Percentiles rank a stretch among this genome's conserved stretches.
Conservation (phyloP, 2,888 invertebrate species). For the Acrobasis suavella region DNA sequence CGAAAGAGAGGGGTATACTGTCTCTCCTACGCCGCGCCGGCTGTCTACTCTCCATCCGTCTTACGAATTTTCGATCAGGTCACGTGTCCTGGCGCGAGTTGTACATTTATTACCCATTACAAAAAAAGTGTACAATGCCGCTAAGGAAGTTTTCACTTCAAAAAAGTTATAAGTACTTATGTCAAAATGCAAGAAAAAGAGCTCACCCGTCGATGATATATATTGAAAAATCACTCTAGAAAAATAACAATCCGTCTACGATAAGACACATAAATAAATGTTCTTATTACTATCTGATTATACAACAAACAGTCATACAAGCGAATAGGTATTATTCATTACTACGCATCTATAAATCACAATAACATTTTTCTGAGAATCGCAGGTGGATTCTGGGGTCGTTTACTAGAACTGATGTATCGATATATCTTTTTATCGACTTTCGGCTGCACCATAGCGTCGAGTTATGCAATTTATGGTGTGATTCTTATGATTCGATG, state of each 20-base stretch:
- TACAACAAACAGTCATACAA: constrained; percentile 5
- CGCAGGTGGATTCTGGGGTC: neutral
- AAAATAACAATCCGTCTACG: neutral
- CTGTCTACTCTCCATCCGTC: no score
- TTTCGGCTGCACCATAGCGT: neutral
- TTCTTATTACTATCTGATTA: neutral
- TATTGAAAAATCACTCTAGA: no score
- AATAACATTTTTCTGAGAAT: constrained; percentile 5
- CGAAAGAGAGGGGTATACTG: no score
- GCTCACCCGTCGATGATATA: no score
- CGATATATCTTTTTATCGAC: constrained; percentile 13
- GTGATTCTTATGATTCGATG: constrained; percentile 1
- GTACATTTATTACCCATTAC: no score
- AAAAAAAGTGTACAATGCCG: no score
- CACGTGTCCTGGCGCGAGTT: no score
- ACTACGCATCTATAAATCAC: constrained; percentile 8
- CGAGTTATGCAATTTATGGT: constrained; percentile 2
- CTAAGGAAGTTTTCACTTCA: no score
- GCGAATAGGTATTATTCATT: neutral
- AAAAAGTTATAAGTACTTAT: no score
- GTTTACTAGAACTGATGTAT: constrained; percentile 4
- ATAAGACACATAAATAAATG: neutral
- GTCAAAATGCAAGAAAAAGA: no score
- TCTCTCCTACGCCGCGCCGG: no score
- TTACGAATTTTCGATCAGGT: no score